Evolutionary conservation across 2,797 vertebrate genomes (phyloP).

Genomic region (Argya squamiceps): DNA sequence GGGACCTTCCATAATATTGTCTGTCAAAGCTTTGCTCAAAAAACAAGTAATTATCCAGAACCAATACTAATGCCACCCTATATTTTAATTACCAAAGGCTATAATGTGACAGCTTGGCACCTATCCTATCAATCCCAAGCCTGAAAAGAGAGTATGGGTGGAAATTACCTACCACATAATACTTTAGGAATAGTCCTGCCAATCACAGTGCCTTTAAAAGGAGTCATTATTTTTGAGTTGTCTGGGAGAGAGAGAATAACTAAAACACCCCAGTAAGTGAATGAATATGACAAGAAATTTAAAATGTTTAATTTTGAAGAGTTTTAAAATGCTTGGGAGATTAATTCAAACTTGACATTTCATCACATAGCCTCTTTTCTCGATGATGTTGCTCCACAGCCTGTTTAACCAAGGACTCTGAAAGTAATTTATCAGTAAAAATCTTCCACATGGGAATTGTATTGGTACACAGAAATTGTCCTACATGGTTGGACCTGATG

Average conservation of each 20-base stretch:
- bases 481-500: background rate
- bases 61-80: conserved; percentile 2
- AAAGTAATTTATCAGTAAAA: background rate
- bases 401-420: background rate
- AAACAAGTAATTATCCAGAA: conserved; percentile 28
- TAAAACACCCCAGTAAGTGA: background rate
- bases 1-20: background rate
- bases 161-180: background rate
- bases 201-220: conserved; percentile 23
- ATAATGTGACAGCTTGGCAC: conserved; percentile 38
- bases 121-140: conserved; percentile 12
- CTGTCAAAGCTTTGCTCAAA: conserved; percentile 22
- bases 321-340: background rate
- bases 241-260: background rate
- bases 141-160: conserved; percentile 7
- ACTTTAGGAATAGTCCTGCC: conserved; percentile 26
- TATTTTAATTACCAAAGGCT: conserved; percentile 65
- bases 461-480: background rate
- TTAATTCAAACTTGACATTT: background rate
- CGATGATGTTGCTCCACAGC: background rate
- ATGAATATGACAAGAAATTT: background rate
- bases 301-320: background rate
- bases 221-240: conserved; percentile 29
- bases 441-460: background rate
- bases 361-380: background rate